Evolutionary conservation across 2,888 invertebrate genomes (phyloP).

Genomic region (Tricholauxania praeusta): DNA sequence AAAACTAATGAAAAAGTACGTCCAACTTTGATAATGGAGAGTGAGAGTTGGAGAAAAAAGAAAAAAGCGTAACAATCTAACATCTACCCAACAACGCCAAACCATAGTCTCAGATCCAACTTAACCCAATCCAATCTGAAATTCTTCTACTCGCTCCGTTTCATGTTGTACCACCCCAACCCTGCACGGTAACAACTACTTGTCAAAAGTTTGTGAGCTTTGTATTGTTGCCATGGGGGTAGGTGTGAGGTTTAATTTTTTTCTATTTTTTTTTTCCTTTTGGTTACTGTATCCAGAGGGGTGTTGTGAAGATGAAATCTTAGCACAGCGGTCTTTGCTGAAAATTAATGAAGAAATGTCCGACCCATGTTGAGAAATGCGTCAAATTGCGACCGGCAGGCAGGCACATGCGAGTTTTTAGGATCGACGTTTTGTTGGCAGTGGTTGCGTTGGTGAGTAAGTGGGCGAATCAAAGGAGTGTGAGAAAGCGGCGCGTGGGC

Average conservation of each 20-base stretch:
- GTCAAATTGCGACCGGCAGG: constrained; percentile 21
- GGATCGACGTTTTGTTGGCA: neutral
- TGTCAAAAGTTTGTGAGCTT: constrained; percentile 30
- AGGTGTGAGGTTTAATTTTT: neutral
- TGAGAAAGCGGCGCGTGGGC: neutral
- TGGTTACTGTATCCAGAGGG: no score
- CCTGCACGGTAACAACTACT: constrained; percentile 28
- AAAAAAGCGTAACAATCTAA: neutral
- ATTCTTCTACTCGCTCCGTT: neutral
- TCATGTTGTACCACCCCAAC: neutral
- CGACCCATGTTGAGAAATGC: constrained; percentile 29
- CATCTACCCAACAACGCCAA: no score
- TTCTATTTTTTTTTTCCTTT: neutral
- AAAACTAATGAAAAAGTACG: constrained; percentile 22
- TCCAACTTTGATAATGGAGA: neutral
- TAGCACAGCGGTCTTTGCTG: constrained; percentile 9
- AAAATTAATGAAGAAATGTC: constrained; percentile 37
- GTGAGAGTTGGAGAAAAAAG: neutral
- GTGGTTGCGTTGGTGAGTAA: neutral
- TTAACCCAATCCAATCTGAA: neutral
- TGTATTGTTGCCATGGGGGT: neutral
- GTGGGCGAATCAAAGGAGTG: no score
- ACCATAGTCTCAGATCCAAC: no score
- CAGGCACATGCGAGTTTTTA: neutral
- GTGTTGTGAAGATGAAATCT: constrained; percentile 6